A percentile compares a stretch with the other conserved stretches of the same genome.
Conservation (phyloP, 2,797 vertebrate genomes). For the Peromyscus nudipes region DNA sequence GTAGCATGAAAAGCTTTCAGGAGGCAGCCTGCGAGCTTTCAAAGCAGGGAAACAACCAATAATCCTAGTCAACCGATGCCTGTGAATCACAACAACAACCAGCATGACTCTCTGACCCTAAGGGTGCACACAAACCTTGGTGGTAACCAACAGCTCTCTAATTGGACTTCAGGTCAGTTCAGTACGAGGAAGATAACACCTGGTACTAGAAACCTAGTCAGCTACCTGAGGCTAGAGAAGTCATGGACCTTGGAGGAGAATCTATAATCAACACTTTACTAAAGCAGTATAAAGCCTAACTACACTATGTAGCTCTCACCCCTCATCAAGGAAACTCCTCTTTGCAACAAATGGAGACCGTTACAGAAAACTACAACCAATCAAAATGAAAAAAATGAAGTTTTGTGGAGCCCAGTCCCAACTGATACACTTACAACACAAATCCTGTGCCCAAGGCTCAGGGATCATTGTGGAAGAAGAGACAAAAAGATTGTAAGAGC, state of each 20-base stretch:
- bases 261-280: not conserved
- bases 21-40: not conserved
- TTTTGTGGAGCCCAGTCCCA: not conserved
- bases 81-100: not conserved
- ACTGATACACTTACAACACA: not conserved
- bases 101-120: not conserved
- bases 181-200: not conserved
- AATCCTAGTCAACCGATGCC: not conserved
- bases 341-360: not conserved
- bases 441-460: not conserved
- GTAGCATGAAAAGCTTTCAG: not conserved
- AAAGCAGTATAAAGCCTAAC: not conserved
- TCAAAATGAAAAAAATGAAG: not conserved
- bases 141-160: not conserved
- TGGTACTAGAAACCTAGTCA: not conserved
- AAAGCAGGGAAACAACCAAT: not conserved
- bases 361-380: not conserved
- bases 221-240: not conserved
- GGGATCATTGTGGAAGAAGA: not conserved
- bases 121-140: not conserved
- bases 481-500: not conserved
- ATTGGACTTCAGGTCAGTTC: too few species aligned
- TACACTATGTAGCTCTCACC: not conserved
- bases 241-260: not conserved
- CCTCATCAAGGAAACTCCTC: not conserved